Percentiles rank a stretch among this genome's conserved stretches.
These are phyloP conservation scores for Drosophila quinaria DNA, from an alignment of 2,888 invertebrate genomes.

Conservation along the genomic window DNA sequence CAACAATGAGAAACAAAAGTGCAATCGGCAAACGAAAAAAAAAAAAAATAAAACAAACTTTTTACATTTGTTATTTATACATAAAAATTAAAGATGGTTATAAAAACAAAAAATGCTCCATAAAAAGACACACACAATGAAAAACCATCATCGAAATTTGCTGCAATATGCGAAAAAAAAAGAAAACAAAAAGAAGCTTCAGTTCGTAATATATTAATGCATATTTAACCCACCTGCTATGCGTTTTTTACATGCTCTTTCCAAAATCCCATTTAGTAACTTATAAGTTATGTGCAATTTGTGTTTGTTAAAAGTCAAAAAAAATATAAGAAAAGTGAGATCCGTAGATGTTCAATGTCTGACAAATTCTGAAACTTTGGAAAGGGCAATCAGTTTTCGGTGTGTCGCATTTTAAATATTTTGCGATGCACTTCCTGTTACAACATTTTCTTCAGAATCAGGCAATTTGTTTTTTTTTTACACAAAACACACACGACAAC, in stretches of 20 bases:
- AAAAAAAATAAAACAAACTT: constrained; percentile 39
- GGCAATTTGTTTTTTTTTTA: constrained; percentile 32
- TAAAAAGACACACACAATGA: constrained; percentile 42
- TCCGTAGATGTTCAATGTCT: neutral
- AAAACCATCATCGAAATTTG: constrained; percentile 48
- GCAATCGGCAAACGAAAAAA: constrained; percentile 65
- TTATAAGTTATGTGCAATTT: constrained; percentile 61
- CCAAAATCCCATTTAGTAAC: constrained; percentile 21
- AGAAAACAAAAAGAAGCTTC: constrained; percentile 47
- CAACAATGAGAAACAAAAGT: constrained; percentile 58
- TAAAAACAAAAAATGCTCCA: constrained; percentile 13
- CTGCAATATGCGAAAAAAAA: constrained; percentile 65
- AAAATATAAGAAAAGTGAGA: neutral
- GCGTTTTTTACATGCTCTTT: constrained; percentile 41
- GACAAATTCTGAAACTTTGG: constrained; percentile 4
- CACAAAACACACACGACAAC: constrained; percentile 18
- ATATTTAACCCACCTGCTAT: constrained; percentile 53
- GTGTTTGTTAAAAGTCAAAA: constrained; percentile 22
- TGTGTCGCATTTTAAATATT: constrained; percentile 17
- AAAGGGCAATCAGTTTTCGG: constrained; percentile 39
- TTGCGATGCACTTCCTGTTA: constrained; percentile 30
- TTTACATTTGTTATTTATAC: constrained; percentile 69
- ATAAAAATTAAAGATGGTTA: constrained; percentile 38
- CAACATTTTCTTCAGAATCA: constrained; percentile 18
- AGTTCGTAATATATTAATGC: constrained; percentile 40